Percentiles rank a stretch among this genome's conserved stretches.
phyloP scores from a whole-genome alignment of 2,888 invertebrate species.

The Parasteatoda lunata region DNA sequence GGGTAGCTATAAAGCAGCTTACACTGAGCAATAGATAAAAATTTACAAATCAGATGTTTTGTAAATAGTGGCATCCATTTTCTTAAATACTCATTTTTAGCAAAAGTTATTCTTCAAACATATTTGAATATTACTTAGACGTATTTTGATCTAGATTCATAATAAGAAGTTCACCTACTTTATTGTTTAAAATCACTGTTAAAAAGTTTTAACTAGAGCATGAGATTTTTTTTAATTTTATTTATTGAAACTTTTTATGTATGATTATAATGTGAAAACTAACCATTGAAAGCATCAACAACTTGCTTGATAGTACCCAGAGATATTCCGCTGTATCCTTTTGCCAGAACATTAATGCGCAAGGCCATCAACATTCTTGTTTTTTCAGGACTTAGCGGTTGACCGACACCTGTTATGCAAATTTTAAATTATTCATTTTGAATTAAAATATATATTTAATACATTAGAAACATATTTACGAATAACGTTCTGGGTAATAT shows the following conservation, averaged over 20 bases:
- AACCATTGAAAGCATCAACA: constrained; percentile 81
- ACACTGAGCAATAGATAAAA: too few relatives aligned
- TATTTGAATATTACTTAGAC: neutral
- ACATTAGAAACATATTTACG: neutral
- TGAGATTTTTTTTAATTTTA: too few relatives aligned
- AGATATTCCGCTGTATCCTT: constrained; percentile 81
- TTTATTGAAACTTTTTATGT: too few relatives aligned
- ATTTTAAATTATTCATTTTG: neutral
- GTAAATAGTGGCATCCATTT: too few relatives aligned
- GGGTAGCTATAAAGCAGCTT: too few relatives aligned
- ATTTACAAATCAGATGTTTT: too few relatives aligned
- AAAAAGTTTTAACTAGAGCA: too few relatives aligned
- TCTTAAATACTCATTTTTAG: too few relatives aligned
- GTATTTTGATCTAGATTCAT: neutral
- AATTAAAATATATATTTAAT: neutral
- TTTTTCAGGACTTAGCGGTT: constrained; percentile 78
- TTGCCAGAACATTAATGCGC: constrained; percentile 81
- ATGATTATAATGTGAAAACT: constrained; percentile 59
- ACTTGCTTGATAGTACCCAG: constrained; percentile 78
- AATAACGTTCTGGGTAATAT: neutral
- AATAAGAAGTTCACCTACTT: neutral
- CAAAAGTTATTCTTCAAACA: neutral
- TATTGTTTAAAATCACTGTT: neutral
- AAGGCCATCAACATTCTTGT: constrained; percentile 80
- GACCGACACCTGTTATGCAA: constrained; percentile 77